phyloP scores from a whole-genome alignment of 2,888 invertebrate species.

The Tenthredo mesomela region DNA sequence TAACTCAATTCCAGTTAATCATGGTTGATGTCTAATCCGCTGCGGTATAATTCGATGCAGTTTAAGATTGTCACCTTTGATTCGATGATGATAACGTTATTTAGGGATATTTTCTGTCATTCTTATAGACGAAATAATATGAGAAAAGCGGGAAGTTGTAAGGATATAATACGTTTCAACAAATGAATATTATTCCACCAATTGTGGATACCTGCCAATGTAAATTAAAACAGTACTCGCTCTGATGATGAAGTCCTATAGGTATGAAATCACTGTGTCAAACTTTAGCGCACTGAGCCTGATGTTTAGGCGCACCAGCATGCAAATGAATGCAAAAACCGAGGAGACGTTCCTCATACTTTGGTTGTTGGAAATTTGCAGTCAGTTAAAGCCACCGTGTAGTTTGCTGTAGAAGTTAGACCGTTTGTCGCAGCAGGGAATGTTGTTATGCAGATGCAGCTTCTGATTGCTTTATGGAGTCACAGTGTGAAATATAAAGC shows the following conservation, averaged over 20 bases:
- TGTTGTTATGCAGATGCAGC: conserved; percentile 48
- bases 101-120: background rate
- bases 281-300: conserved; percentile 11
- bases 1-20: background rate
- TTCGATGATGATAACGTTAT: too few relatives aligned
- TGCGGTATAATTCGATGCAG: too few relatives aligned
- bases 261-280: background rate
- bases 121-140: background rate
- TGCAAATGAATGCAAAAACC: conserved; percentile 48
- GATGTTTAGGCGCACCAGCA: background rate
- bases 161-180: background rate
- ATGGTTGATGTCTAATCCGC: too few relatives aligned
- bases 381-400: conserved; percentile 12
- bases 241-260: background rate
- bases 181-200: background rate
- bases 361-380: conserved; percentile 43
- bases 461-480: conserved; percentile 34
- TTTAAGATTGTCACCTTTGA: too few relatives aligned
- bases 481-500: background rate
- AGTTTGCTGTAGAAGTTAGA: conserved; percentile 47
- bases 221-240: conserved; percentile 4
- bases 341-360: conserved; percentile 39
- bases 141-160: background rate
- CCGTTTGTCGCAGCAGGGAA: conserved; percentile 50
- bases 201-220: background rate